Conservation (phyloP, 1,140 invertebrate genomes). For the Macrobrachium nipponense region DNA sequence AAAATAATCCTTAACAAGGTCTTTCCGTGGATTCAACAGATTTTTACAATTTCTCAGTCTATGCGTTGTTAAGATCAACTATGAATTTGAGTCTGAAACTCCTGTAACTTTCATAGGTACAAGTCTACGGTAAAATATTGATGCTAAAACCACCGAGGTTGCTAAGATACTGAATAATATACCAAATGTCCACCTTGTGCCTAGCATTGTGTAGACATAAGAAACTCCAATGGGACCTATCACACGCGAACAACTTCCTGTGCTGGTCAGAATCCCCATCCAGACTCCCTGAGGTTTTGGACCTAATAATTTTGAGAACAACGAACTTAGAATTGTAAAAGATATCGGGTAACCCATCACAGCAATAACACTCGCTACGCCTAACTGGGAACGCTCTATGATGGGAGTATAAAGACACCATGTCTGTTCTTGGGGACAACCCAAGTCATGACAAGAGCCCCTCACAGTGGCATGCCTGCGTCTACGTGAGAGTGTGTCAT, state of each 20-base stretch:
- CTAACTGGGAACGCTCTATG: slow-evolving; percentile 56
- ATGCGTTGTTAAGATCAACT: neutral
- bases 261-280: slow-evolving; percentile 64
- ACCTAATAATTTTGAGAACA: slow-evolving; percentile 62
- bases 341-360: slow-evolving; percentile 54
- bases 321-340: slow-evolving; percentile 43
- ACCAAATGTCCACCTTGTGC: slow-evolving; percentile 60
- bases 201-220: slow-evolving; percentile 61
- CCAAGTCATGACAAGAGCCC: slow-evolving; percentile 38
- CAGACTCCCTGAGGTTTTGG: slow-evolving; percentile 63
- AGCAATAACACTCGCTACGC: slow-evolving; percentile 38
- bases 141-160: slow-evolving; percentile 11
- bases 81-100: neutral
- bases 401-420: slow-evolving; percentile 63
- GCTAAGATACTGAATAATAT: slow-evolving; percentile 36
- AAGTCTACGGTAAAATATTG: slow-evolving; percentile 53
- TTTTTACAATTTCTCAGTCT: neutral
- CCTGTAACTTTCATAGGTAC: slow-evolving; percentile 49
- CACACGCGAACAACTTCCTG: slow-evolving; percentile 60
- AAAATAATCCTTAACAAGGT: too few relatives aligned
- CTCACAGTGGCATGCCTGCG: slow-evolving; percentile 24
- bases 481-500: neutral
- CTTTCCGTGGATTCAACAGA: neutral
- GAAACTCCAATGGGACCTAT: slow-evolving; percentile 63
- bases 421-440: slow-evolving; percentile 58